phyloP scores from a whole-genome alignment of 2,888 invertebrate species.

The Mechanitis messenoides region DNA sequence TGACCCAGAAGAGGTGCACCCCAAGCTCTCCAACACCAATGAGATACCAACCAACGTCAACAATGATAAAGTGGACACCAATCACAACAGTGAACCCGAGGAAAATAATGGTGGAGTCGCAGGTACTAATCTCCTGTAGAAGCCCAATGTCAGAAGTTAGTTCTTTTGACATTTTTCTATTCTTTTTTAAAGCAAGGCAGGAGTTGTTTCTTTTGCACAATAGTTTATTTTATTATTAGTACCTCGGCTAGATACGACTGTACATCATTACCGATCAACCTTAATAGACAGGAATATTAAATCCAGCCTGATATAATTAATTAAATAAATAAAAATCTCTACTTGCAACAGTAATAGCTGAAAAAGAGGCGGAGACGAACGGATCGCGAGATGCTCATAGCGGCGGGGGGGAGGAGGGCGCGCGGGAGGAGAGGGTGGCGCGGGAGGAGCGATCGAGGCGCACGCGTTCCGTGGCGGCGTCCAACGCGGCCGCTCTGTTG shows the following conservation, averaged over 20 bases:
- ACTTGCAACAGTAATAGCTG: neutral
- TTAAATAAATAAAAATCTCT: too few species aligned
- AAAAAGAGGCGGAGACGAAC: constrained; percentile 3
- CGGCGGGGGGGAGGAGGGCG: neutral
- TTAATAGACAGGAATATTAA: too few species aligned
- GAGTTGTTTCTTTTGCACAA: constrained; percentile 3
- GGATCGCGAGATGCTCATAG: neutral
- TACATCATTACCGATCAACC: too few species aligned
- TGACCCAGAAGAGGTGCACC: constrained; percentile 42
- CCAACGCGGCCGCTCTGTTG: constrained; percentile 91
- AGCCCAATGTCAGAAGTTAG: too few species aligned
- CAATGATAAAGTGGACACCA: constrained; percentile 42
- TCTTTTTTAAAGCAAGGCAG: neutral
- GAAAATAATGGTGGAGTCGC: constrained; percentile 6
- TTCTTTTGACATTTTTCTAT: too few species aligned
- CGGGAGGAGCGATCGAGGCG: constrained; percentile 40
- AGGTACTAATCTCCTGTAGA: neutral
- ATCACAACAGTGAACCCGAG: constrained; percentile 29
- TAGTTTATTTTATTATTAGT: too few species aligned
- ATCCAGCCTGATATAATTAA: too few species aligned
- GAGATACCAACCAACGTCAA: constrained; percentile 43
- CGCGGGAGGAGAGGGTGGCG: neutral
- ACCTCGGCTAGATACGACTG: too few species aligned
- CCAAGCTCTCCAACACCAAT: constrained; percentile 21
- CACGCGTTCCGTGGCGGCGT: constrained; percentile 84